Evolutionary conservation across 2,888 invertebrate species (phyloP).

Genomic region (Gortyna flavago): DNA sequence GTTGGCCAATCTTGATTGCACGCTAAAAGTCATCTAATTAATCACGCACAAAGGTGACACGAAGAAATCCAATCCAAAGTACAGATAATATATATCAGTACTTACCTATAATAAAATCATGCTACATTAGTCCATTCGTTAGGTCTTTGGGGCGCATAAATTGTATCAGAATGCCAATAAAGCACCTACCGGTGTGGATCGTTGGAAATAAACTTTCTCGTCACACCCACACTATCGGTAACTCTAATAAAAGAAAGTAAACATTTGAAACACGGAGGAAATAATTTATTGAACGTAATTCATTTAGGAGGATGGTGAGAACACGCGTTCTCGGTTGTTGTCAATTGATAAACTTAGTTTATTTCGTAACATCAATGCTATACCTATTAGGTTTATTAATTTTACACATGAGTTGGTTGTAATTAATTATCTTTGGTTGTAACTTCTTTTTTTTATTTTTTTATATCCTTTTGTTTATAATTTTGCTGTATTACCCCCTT

Average conservation of each 20-base stretch:
- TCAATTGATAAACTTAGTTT: slow-evolving; percentile 1
- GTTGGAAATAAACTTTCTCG: slow-evolving; percentile 69
- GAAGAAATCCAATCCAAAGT: slow-evolving; percentile 13
- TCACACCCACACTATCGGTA: slow-evolving; percentile 66
- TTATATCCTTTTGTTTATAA: too few relatives aligned
- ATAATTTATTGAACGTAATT: slow-evolving; percentile 74
- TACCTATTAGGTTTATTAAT: not conserved
- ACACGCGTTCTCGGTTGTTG: slow-evolving; percentile 49
- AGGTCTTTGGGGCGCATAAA: slow-evolving; percentile 57
- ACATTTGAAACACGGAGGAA: slow-evolving; percentile 69
- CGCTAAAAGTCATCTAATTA: slow-evolving; percentile 20
- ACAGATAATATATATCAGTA: too few relatives aligned
- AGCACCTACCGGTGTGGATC: slow-evolving; percentile 64
- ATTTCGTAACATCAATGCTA: not conserved
- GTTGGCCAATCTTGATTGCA: slow-evolving; percentile 21
- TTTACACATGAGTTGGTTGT: not conserved
- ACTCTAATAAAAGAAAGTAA: slow-evolving; percentile 75
- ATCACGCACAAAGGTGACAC: slow-evolving; percentile 40
- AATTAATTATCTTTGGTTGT: not conserved
- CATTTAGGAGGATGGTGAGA: slow-evolving; percentile 62
- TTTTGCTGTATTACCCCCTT: too few relatives aligned
- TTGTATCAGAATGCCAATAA: slow-evolving; percentile 60
- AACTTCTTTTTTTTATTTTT: too few relatives aligned
- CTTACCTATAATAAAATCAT: slow-evolving; percentile 59
- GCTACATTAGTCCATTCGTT: slow-evolving; percentile 51